These are phyloP conservation scores for Trichopoda pennipes DNA, from an alignment of 2,888 invertebrate species.

Conservation along the genomic window DNA sequence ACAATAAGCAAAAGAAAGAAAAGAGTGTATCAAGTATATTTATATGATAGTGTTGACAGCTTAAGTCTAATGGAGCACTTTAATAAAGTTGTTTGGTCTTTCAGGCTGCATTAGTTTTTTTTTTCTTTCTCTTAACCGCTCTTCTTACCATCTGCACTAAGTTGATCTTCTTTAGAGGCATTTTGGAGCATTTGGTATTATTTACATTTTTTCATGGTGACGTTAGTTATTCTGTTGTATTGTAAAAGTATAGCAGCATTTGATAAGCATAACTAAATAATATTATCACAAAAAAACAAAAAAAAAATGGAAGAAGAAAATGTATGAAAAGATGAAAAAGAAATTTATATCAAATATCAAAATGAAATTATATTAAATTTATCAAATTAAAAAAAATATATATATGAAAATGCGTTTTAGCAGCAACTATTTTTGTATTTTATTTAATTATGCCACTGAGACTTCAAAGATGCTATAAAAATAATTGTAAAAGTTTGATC, in stretches of 20 bases:
- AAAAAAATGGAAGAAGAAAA: background rate
- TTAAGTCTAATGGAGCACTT: slow-evolving; percentile 68
- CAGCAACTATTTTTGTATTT: background rate
- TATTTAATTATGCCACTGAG: no score
- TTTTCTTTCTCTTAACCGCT: background rate
- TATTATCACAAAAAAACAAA: no score
- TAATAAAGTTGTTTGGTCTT: slow-evolving; percentile 67
- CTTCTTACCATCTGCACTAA: background rate
- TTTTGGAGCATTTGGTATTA: slow-evolving; percentile 53
- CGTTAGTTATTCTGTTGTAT: slow-evolving; percentile 22
- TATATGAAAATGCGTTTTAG: background rate
- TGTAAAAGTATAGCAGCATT: slow-evolving; percentile 10
- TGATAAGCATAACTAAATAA: slow-evolving; percentile 56
- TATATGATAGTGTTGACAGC: slow-evolving; percentile 67
- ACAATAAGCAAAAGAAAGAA: slow-evolving; percentile 9
- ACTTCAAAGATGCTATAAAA: no score
- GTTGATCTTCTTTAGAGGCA: slow-evolving; percentile 30
- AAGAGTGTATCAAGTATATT: slow-evolving; percentile 57
- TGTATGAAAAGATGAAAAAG: slow-evolving; percentile 2
- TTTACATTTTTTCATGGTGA: slow-evolving; percentile 54
- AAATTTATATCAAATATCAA: slow-evolving; percentile 16
- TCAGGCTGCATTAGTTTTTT: slow-evolving; percentile 61
- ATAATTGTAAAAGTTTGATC: no score
- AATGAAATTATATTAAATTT: no score
- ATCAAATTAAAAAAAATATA: background rate